Conservation (phyloP, 2,113 vertebrate species). For the Elephantulus edwardii region DNA sequence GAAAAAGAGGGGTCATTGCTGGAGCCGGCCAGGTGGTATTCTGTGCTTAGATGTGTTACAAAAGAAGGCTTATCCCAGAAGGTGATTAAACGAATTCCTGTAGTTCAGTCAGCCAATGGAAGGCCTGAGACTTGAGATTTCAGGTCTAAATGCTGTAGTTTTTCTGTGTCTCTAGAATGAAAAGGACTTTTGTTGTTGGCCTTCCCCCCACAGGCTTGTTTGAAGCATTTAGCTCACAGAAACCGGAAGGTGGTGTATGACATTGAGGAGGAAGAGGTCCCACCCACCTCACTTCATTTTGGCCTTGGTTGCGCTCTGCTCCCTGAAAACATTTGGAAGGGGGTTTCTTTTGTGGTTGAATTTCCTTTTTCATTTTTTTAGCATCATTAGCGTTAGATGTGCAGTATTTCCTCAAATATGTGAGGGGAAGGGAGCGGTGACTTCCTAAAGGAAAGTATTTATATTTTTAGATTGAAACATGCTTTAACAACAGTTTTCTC, state of each 20-base stretch:
- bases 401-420: conserved; percentile 73
- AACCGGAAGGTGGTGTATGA: not conserved
- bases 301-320: not conserved
- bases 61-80: not conserved
- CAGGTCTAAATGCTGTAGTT: not conserved
- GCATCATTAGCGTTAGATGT: conserved; percentile 1
- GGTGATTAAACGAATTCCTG: conserved; percentile 25
- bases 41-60: rapidly evolving
- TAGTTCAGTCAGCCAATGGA: not conserved
- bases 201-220: too few species aligned
- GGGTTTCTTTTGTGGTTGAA: conserved; percentile 8
- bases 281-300: not conserved
- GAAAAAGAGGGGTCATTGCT: not conserved
- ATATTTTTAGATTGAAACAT: conserved; percentile 69
- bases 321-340: not conserved
- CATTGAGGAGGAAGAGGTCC: not conserved
- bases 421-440: conserved; percentile 75
- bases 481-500: conserved; percentile 39
- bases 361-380: not conserved
- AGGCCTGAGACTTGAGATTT: not conserved
- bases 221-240: not conserved
- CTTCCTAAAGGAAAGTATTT: conserved; percentile 75
- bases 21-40: not conserved
- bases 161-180: not conserved
- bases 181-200: conserved; percentile 44